Base-by-base conservation (phyloP, 1,140 invertebrate species). In the Zelostemma sp. region DNA sequence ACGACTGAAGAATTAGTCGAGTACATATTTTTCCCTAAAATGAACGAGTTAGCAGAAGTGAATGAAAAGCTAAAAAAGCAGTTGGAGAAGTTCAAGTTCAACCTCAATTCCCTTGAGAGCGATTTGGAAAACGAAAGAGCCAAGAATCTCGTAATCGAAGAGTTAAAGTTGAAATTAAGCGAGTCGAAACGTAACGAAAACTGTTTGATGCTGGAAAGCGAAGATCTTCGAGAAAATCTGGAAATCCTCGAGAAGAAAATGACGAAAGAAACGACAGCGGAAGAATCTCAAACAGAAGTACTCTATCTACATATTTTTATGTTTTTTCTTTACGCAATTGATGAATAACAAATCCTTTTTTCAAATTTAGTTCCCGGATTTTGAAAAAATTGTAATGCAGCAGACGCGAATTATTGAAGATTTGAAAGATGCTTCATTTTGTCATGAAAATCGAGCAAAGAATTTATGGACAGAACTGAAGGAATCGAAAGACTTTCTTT, bases 61-160 rank as follows among this genome's bases (percentile, higher is more conserved):
- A 80, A 76, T 47, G 46, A 69, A 51, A 61, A 74, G 56, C 68
- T 76, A 17, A 75, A 78, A 60, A 75, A 47, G 3, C 51, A 77
- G 60, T 18, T 77, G 40, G 6, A 54, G 55, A 66, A 62, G 18
- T 68, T 71, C 47, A 66, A 74, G 74, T 48, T 68, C 14, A 70
- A 79, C 50, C 59, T 81, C 43, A 61, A 78, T 21, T 68, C 76
- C n/a, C 71, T 79, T 28, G 64, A 71, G 16, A 64, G 78, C 33
- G 76, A 80, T 64, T 51, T 82, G 31, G 67, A 72, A 15, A 70
- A 57, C 17, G 63, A 73, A 40, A 68, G 33, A 46, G 19, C 6
- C 16, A 51, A 19, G 5, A 56, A 16, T 49, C 17, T 1, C 35
- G 28, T 14, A 9, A 16, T 45, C 28, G 21, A 64, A 40, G 61